Conservation (phyloP, 2,888 invertebrate genomes). For the Acholoe squamosa region DNA sequence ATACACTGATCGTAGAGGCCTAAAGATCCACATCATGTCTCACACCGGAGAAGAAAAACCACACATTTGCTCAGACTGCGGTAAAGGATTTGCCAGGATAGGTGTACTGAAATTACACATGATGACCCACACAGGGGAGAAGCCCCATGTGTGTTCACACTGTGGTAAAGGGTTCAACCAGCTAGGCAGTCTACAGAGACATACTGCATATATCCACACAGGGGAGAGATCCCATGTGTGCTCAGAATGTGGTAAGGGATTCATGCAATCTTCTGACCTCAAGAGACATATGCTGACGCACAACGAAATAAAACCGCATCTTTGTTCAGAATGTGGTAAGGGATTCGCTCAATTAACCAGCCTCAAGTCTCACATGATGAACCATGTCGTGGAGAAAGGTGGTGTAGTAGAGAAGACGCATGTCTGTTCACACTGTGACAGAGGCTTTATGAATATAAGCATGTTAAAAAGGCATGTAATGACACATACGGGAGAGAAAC, state of each 20-base stretch:
- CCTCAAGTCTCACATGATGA: not conserved
- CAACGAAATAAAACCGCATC: not conserved
- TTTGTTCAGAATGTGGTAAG: not conserved
- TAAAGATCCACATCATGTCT: not conserved
- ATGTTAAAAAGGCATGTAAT: not conserved
- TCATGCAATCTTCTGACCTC: not conserved
- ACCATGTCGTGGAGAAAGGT: no score
- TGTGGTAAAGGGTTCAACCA: not conserved
- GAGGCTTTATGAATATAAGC: not conserved
- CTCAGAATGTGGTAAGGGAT: no score
- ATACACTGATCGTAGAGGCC: not conserved
- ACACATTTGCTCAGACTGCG: not conserved
- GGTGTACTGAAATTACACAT: not conserved
- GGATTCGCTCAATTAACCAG: not conserved
- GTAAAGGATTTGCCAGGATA: not conserved
- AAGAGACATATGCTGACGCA: not conserved
- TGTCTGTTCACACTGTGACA: not conserved
- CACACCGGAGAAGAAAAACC: not conserved
- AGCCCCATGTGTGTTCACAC: not conserved
- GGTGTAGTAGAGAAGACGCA: slow-evolving; percentile 9
- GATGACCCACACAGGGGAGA: not conserved
- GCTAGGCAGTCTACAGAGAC: no score
- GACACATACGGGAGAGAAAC: not conserved
- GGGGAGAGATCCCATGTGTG: no score
- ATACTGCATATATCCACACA: no score